phyloP scores from a whole-genome alignment of 1,140 invertebrate genomes.

The Leptinotarsa defecta region DNA sequence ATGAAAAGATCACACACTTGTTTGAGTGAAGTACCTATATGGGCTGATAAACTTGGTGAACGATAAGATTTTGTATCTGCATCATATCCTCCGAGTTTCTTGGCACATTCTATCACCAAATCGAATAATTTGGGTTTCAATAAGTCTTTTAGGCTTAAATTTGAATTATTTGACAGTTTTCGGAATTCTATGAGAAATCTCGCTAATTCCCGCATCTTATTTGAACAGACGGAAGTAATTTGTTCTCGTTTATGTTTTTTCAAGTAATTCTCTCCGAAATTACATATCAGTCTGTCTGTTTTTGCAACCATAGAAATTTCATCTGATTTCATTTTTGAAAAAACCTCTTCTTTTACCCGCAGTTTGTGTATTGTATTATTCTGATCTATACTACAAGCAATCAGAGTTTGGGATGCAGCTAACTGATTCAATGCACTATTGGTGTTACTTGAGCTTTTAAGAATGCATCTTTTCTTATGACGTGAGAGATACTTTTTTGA shows the following conservation, averaged over 20 bases:
- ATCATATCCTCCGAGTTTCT: constrained; percentile 34
- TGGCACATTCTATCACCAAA: constrained; percentile 15
- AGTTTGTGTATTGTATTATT: constrained; percentile 31
- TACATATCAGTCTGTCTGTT: constrained; percentile 37
- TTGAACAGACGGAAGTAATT: constrained; percentile 34
- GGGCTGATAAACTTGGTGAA: constrained; percentile 31
- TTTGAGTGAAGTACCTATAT: constrained; percentile 38
- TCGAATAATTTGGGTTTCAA: constrained; percentile 30
- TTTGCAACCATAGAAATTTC: constrained; percentile 37
- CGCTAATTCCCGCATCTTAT: constrained; percentile 39
- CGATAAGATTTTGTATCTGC: constrained; percentile 24
- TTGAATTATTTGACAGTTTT: constrained; percentile 16
- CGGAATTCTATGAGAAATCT: constrained; percentile 33
- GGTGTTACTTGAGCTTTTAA: background rate
- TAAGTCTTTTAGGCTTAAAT: constrained; percentile 26
- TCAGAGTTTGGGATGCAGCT: constrained; percentile 34
- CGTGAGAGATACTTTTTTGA: constrained; percentile 36
- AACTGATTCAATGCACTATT: constrained; percentile 15
- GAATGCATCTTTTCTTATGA: constrained; percentile 32
- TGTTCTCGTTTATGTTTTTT: constrained; percentile 43
- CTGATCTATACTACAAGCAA: constrained; percentile 29
- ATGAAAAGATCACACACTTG: constrained; percentile 33
- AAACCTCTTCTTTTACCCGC: constrained; percentile 39
- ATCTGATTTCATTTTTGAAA: constrained; percentile 38
- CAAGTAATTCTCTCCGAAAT: constrained; percentile 39